Base-by-base conservation (phyloP, 2,888 invertebrate genomes). In the Oligia fasciuncula region DNA sequence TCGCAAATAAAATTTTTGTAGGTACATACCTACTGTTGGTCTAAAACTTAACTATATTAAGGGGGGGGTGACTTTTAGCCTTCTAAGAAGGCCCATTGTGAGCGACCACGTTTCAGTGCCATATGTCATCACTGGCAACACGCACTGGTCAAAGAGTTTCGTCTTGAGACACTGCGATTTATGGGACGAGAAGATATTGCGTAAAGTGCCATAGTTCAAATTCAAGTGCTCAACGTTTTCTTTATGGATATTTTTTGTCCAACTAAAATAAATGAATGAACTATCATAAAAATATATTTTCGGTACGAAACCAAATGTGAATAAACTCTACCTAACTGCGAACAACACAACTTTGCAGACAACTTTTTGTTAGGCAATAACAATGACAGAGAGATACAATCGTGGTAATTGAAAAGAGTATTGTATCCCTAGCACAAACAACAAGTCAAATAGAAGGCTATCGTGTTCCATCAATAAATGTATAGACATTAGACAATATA, bases 311-410 rank as follows among this genome's bases (percentile, higher is more conserved):
- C 11, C 6, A 73, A 43, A 66, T 46, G 66, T 57, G 9, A 83
- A 76, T 40, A 40, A 76, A 62, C 54, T 63, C 46, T 35, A 19
- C 8, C 35, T 67, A 49, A n/a, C 35, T 23, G 57, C n/a, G 23
- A 57, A 63, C 43, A 63, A 77, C 63, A n/a, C n/a, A 83, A 83
- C 77, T 83, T 57, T 57, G 63, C 13, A 83, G 77, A 77, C 68
- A 65, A 79, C 40, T 73, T 65, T 80, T 69, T 80, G 62, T 83
- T 83, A 9, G 19, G 40, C 19, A 29, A 69, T 49, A 57, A 83
- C 68, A 77, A 77, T 57, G 49, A 23, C 60, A 46, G 19, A 51
- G 29, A 77, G 78, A 69, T 69, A 83, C 49, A 69, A 77, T 83
- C 68, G 35, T 19, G 57, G 46, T 72, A 71, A 79, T 84, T 84